Evolutionary conservation across 2,113 vertebrate species (phyloP), one percentile per base, ranked within the genome.

Genomic region (Tenrec ecaudatus): DNA sequence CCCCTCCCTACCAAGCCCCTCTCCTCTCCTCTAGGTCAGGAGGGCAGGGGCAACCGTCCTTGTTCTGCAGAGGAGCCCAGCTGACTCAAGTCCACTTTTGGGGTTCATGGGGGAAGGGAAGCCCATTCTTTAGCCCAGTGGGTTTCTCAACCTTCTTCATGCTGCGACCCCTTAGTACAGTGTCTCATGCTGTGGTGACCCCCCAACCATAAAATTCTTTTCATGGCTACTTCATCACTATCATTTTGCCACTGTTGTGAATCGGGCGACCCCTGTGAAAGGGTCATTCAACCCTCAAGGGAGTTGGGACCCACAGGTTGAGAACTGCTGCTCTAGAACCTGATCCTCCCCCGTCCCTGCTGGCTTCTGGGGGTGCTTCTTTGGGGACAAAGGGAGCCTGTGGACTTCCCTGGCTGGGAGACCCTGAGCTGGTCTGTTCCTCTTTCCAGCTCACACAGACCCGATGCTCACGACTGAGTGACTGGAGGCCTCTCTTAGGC

Each of bases 291-390:
- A 53, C 12, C 12, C 47, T 14, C 47, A 53, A 53, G 11, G 47
- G 47, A 10, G 47, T 53, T 10, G 12, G 6, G 47, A 53, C 47
- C 9, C 47, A 53, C 12, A 53, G 40, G 47, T 53, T 53, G 47
- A 53, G 47, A 53, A 53, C 47, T 14, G 47, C 47, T 53, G 17
- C 16, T 29, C 82, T 1, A 19, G 43, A 71, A 0, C 0, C n/a
- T 62, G 86, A 76, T 53, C 29, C 77, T 77, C 71, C 77, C 69
- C 64, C 40, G 16, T 14, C 27, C 19, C 29, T 17, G 5, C 43
- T 87, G 88, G 77, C 33, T 43, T 82, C 78, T 64, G 88, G 57
- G 57, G 75, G 68, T 31, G 81, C 40, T 84, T 89, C 60, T 60
- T 57, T 86, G 14, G 60, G 53, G 66, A 83, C 76, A 23, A 9